Percentiles rank a stretch among this genome's conserved stretches.
Evolutionary conservation across 2,797 vertebrate genomes (phyloP).

Genomic region (Clangula hyemalis): DNA sequence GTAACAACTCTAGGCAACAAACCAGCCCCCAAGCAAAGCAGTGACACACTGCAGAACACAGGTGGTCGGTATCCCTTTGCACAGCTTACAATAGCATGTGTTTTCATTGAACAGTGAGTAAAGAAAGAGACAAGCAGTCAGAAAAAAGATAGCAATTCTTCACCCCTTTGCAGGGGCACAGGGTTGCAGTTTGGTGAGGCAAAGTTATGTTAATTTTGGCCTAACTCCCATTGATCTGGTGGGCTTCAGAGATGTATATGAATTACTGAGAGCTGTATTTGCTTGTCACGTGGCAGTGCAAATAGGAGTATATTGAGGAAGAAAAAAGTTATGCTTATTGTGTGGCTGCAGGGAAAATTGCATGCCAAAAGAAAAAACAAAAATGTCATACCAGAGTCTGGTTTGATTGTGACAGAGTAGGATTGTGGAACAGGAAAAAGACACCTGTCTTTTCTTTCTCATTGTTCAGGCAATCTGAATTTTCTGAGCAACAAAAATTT

Average conservation of each 20-base stretch:
- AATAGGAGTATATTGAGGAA: not conserved
- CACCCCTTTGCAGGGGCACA: fast-evolving
- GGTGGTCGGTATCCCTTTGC: fast-evolving
- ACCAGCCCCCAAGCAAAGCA: not conserved
- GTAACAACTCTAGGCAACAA: not conserved
- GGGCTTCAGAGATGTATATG: not conserved
- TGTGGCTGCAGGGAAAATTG: not conserved
- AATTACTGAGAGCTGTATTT: not conserved
- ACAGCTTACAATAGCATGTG: not conserved
- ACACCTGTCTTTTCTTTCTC: not conserved
- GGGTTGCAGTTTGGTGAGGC: not conserved
- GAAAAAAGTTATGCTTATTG: not conserved
- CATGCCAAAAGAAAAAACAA: not conserved
- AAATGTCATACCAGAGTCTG: not conserved
- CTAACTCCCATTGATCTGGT: not conserved
- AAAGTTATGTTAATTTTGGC: not conserved
- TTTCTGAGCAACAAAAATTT: not conserved
- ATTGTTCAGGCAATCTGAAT: not conserved
- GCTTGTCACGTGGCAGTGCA: not conserved
- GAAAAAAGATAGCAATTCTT: not conserved
- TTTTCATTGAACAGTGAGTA: not conserved
- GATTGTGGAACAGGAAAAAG: not conserved
- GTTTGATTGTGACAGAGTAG: not conserved
- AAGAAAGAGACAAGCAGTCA: not conserved
- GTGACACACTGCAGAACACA: not conserved